These are phyloP conservation scores for Nibea coibor DNA, from an alignment of 2,113 vertebrate genomes.

Conservation along the genomic window DNA sequence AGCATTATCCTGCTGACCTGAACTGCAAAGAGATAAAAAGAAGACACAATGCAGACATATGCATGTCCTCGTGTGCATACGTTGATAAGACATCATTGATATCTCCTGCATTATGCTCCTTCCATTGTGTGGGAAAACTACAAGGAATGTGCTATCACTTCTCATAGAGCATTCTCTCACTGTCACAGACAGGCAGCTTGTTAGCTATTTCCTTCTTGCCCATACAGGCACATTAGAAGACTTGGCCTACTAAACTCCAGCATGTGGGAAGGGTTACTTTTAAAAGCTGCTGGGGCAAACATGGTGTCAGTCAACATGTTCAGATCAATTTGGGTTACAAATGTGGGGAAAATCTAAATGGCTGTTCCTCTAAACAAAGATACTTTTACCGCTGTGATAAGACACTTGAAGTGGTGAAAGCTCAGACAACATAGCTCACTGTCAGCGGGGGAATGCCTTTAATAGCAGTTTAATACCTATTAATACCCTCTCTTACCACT, in stretches of 20 bases:
- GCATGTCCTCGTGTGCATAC: slow-evolving; percentile 25
- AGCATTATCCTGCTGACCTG: slow-evolving; percentile 35
- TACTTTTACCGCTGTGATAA: slow-evolving; percentile 67
- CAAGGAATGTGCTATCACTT: slow-evolving; percentile 56
- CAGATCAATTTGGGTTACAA: slow-evolving; percentile 59
- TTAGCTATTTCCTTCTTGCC: slow-evolving; percentile 57
- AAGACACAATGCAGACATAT: slow-evolving; percentile 31
- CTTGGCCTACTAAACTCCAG: slow-evolving; percentile 53
- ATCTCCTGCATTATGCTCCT: slow-evolving; percentile 6
- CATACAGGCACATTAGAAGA: slow-evolving; percentile 55
- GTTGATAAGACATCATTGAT: slow-evolving; percentile 57
- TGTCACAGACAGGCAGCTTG: slow-evolving; percentile 29
- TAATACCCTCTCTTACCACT: neutral
- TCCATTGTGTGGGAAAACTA: slow-evolving; percentile 48
- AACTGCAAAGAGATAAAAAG: slow-evolving; percentile 26
- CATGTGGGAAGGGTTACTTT: slow-evolving; percentile 66
- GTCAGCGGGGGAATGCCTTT: slow-evolving; percentile 38
- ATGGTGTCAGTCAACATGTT: slow-evolving; percentile 69
- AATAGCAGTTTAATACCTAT: neutral
- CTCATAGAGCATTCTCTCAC: slow-evolving; percentile 32
- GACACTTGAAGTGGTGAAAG: slow-evolving; percentile 45
- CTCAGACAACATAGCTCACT: slow-evolving; percentile 25
- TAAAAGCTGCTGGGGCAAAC: slow-evolving; percentile 73
- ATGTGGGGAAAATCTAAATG: slow-evolving; percentile 42
- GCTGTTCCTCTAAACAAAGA: slow-evolving; percentile 63